A percentile compares a stretch with the other conserved stretches of the same genome.
Conservation (phyloP, 2,888 invertebrate species). For the Pediacus dermestoides region DNA sequence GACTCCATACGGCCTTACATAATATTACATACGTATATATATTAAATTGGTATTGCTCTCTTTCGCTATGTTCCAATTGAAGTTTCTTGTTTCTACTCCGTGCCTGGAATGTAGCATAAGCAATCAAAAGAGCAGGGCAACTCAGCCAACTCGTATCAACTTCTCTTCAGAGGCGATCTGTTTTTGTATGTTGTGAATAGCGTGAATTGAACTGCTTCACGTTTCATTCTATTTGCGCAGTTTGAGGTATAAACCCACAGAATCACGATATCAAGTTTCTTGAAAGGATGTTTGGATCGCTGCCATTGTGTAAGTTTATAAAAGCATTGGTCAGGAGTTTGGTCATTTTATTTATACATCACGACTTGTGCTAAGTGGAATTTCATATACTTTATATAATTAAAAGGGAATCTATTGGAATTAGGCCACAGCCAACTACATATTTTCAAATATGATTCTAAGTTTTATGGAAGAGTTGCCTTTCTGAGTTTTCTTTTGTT, state of each 20-base stretch:
- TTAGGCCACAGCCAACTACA: too few species aligned
- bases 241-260: constrained; percentile 35
- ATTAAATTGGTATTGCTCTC: constrained; percentile 38
- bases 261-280: constrained; percentile 36
- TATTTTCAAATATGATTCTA: too few species aligned
- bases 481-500: too few species aligned
- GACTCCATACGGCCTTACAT: too few species aligned
- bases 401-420: too few species aligned
- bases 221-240: constrained; percentile 36
- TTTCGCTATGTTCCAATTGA: constrained; percentile 38
- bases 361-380: too few species aligned
- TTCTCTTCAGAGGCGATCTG: constrained; percentile 33
- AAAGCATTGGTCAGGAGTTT: too few species aligned
- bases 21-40: constrained; percentile 19
- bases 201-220: constrained; percentile 32
- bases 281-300: too few species aligned
- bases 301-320: too few species aligned
- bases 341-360: too few species aligned
- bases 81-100: constrained; percentile 39
- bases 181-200: constrained; percentile 33
- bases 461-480: too few species aligned
- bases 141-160: constrained; percentile 32
- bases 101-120: constrained; percentile 33
- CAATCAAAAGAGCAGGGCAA: constrained; percentile 36
- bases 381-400: too few species aligned